These are phyloP conservation scores for Nezara viridula DNA, from an alignment of 2,888 invertebrate genomes.

Conservation along the genomic window DNA sequence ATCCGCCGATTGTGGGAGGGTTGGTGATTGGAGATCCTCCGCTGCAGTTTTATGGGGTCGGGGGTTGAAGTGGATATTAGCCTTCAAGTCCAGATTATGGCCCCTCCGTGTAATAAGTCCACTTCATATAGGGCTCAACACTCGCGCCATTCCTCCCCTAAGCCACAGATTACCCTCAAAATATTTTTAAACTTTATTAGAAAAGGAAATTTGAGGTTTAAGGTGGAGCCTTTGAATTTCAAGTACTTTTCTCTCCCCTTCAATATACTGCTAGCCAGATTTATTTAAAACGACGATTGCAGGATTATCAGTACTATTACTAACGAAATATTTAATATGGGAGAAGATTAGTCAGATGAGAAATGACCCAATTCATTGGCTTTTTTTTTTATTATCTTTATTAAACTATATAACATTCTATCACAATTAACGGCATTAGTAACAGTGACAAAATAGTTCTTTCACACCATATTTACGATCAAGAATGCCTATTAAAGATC, in stretches of 20 bases:
- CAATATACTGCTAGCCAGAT: neutral
- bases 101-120: conserved; percentile 9
- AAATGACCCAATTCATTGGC: no score
- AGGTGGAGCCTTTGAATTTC: neutral
- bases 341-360: no score
- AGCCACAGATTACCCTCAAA: neutral
- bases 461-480: no score
- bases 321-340: no score
- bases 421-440: no score
- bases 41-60: conserved; percentile 30
- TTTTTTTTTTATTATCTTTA: no score
- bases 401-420: no score
- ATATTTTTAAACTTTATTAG: conserved; percentile 21
- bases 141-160: neutral
- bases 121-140: neutral
- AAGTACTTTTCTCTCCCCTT: neutral
- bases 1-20: neutral
- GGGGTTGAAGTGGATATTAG: conserved; percentile 37
- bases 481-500: no score
- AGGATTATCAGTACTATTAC: no score
- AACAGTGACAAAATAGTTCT: no score
- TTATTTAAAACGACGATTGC: neutral
- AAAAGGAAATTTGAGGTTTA: neutral
- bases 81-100: conserved; percentile 14
- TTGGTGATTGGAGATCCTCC: neutral